phyloP scores from a whole-genome alignment of 2,113 vertebrate species.

The Myrmecobius fasciatus region DNA sequence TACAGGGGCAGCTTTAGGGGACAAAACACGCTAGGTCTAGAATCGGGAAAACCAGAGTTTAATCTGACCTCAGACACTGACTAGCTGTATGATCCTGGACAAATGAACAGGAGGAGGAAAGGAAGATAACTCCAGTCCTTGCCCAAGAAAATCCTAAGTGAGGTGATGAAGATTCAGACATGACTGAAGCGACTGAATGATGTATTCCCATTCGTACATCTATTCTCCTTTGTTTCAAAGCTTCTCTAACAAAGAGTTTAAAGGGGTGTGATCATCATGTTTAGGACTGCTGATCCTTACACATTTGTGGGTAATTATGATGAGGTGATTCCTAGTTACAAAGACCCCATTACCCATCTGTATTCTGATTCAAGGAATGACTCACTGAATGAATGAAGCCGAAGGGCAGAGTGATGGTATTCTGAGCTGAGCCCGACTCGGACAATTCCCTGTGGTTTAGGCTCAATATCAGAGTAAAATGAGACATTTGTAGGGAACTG shows the following conservation, averaged over 20 bases:
- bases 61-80: too few species aligned
- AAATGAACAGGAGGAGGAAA: too few species aligned
- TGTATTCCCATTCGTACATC: neutral
- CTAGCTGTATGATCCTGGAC: too few species aligned
- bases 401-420: neutral
- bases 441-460: neutral
- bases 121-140: too few species aligned
- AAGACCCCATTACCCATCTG: neutral
- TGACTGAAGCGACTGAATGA: too few species aligned
- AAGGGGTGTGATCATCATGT: neutral
- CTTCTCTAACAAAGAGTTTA: neutral
- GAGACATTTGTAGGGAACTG: neutral
- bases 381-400: neutral
- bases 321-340: neutral
- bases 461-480: neutral
- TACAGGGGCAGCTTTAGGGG: neutral
- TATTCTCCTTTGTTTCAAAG: neutral
- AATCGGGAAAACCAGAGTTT: too few species aligned
- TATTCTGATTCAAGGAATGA: neutral
- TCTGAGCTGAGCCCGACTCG: neutral
- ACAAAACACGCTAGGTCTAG: too few species aligned
- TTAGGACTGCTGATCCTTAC: neutral
- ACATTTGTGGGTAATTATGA: neutral
- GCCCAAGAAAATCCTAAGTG: too few species aligned
- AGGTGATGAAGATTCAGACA: too few species aligned